phyloP scores from a whole-genome alignment of 2,113 vertebrate species.

The Peromyscus leucopus region DNA sequence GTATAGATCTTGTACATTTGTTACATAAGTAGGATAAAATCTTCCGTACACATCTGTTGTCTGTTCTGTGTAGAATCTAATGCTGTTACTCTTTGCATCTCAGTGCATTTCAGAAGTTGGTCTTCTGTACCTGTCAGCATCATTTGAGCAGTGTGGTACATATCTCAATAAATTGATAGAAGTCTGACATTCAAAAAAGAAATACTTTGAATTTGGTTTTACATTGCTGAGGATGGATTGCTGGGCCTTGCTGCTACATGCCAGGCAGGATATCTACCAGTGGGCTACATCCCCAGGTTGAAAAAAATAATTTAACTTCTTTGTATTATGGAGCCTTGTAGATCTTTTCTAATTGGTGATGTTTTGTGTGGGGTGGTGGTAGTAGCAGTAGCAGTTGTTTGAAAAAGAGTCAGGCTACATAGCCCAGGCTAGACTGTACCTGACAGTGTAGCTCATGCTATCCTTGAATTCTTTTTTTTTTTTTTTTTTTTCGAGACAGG shows the following conservation, averaged over 20 bases:
- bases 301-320: not conserved
- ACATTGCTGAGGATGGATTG: not conserved
- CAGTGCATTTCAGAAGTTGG: not conserved
- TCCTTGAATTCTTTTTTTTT: not conserved
- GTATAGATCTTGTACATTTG: not conserved
- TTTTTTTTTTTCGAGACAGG: too few species aligned
- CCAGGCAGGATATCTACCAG: not conserved
- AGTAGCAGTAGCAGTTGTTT: not conserved
- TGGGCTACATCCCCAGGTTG: not conserved
- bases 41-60: not conserved
- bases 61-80: not conserved
- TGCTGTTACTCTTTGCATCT: not conserved
- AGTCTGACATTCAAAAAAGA: not conserved
- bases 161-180: conserved; percentile 21
- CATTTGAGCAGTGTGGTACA: not conserved
- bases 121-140: not conserved
- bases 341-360: not conserved
- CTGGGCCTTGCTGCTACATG: not conserved
- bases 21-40: not conserved
- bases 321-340: not conserved
- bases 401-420: not conserved
- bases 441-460: not conserved
- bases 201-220: not conserved
- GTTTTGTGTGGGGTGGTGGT: not conserved
- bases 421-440: not conserved